phyloP scores from a whole-genome alignment of 2,113 vertebrate species.

The Poeciliopsis prolifica region DNA sequence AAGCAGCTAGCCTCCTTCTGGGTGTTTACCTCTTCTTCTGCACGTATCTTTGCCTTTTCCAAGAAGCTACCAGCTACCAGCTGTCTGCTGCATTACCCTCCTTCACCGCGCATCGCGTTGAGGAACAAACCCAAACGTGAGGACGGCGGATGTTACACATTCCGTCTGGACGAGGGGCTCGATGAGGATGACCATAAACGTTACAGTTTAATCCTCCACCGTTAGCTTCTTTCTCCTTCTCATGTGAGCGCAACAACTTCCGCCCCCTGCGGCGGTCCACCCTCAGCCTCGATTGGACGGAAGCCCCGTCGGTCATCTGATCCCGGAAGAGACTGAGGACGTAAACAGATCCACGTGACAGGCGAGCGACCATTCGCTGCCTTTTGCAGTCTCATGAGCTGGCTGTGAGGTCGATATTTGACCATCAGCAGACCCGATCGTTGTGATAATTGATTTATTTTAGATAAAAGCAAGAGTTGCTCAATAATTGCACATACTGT shows the following conservation, averaged over 20 bases:
- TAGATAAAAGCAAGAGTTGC: not conserved
- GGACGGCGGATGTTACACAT: constrained; percentile 16
- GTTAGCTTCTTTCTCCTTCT: constrained; percentile 45
- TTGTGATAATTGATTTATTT: not conserved
- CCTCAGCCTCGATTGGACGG: constrained; percentile 37
- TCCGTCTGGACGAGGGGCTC: constrained; percentile 14
- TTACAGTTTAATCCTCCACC: constrained; percentile 52
- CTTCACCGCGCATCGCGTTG: not conserved
- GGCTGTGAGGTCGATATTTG: not conserved
- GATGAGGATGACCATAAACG: constrained; percentile 29
- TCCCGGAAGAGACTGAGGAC: constrained; percentile 60
- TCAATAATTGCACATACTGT: not conserved
- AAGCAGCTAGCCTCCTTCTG: constrained; percentile 19
- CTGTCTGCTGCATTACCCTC: constrained; percentile 46
- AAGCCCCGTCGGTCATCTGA: constrained; percentile 22
- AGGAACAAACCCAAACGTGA: not conserved
- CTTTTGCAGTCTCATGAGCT: constrained; percentile 4
- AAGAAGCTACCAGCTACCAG: constrained; percentile 9
- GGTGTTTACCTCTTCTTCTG: constrained; percentile 70
- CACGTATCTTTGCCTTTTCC: constrained; percentile 33
- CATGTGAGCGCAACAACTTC: constrained; percentile 45
- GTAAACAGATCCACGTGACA: constrained; percentile 78
- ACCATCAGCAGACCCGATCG: not conserved
- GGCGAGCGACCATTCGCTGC: constrained; percentile 10
- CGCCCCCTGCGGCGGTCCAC: constrained; percentile 29